Evolutionary conservation across 2,888 invertebrate genomes (phyloP).

Genomic region (Merodon equestris): DNA sequence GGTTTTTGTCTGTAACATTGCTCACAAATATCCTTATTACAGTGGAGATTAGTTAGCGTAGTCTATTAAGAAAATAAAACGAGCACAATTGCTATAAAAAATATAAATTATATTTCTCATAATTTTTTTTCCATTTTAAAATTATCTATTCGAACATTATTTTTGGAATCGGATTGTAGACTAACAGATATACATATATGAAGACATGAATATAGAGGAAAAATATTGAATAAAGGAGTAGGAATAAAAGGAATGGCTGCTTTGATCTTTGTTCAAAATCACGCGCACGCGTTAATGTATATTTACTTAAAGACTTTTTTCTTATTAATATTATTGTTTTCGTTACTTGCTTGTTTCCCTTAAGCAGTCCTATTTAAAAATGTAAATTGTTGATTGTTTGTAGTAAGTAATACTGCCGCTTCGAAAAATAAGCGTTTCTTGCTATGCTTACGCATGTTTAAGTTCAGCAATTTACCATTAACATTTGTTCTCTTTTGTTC

Average conservation of each 20-base stretch:
- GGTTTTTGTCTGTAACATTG: too few species aligned
- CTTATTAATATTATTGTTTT: conserved; percentile 23
- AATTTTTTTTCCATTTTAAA: conserved; percentile 47
- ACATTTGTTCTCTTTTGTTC: conserved; percentile 4
- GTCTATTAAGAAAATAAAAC: background rate
- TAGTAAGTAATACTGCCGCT: conserved; percentile 67
- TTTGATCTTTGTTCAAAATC: conserved; percentile 15
- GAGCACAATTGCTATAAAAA: conserved; percentile 41
- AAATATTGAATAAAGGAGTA: conserved; percentile 32
- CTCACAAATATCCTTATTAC: too few species aligned
- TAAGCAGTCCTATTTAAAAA: conserved; percentile 29
- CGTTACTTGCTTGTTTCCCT: conserved; percentile 13
- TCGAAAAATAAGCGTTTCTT: conserved; percentile 59
- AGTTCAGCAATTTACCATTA: too few species aligned
- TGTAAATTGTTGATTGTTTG: conserved; percentile 30
- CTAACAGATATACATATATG: conserved; percentile 38
- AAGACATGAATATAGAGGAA: too few species aligned
- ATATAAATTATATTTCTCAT: conserved; percentile 54
- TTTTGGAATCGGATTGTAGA: conserved; percentile 39
- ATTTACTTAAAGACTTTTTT: conserved; percentile 18
- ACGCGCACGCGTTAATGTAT: conserved; percentile 39
- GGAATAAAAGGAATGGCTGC: conserved; percentile 60
- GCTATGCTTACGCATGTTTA: conserved; percentile 26
- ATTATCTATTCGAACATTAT: conserved; percentile 40
- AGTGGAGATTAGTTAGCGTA: too few species aligned